These are phyloP conservation scores for Cynopterus brachyotis DNA, from an alignment of 2,113 vertebrate species.

Conservation along the genomic window DNA sequence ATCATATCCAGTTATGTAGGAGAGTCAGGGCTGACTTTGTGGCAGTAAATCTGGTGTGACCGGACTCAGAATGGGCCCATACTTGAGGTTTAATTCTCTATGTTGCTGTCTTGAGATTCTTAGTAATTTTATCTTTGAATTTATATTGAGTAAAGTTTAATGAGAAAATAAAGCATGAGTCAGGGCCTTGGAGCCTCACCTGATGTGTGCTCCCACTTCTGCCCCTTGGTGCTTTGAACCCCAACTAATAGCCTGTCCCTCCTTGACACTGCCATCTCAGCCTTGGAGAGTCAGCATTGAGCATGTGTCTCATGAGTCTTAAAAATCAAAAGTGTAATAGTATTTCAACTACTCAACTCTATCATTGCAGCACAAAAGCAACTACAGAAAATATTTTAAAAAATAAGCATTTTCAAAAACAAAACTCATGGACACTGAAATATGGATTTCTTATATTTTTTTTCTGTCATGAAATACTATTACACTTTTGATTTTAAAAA, in stretches of 20 bases:
- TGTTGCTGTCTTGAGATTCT: background rate
- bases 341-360: background rate
- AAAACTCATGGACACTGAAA: background rate
- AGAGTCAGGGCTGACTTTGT: background rate
- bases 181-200: background rate
- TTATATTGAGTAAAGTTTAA: background rate
- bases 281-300: background rate
- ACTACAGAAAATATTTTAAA: background rate
- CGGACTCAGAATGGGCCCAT: background rate
- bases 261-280: background rate
- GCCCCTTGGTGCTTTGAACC: background rate
- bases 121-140: background rate
- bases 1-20: background rate
- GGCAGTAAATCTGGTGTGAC: background rate
- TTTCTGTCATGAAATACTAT: background rate
- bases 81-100: background rate
- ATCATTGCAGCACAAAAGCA: background rate
- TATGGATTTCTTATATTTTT: background rate
- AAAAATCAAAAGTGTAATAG: too few relatives aligned
- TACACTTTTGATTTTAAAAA: background rate
- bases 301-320: background rate
- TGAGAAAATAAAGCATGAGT: background rate
- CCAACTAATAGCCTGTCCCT: background rate
- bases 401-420: background rate
- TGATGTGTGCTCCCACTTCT: too few relatives aligned